phyloP scores from a whole-genome alignment of 2,888 invertebrate genomes.

The Mythimna ferrago region DNA sequence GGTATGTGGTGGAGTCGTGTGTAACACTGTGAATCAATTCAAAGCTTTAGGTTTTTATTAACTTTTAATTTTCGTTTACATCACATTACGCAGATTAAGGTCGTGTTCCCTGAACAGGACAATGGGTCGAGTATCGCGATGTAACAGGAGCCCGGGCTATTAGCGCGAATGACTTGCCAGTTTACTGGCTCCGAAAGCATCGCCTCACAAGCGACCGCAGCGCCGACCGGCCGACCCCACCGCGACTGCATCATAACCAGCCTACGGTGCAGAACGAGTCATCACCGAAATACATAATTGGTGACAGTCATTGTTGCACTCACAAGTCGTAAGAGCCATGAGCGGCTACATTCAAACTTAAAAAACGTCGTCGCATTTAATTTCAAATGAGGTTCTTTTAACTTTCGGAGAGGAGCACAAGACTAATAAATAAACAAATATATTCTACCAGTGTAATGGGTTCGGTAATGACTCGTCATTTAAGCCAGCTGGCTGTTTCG shows the following conservation, averaged over 20 bases:
- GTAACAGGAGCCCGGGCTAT: conserved; percentile 80
- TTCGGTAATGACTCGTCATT: conserved; percentile 75
- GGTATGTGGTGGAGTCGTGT: no score
- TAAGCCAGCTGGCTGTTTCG: conserved; percentile 71
- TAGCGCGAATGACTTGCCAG: conserved; percentile 84
- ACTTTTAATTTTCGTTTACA: conserved; percentile 46
- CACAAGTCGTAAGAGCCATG: conserved; percentile 14
- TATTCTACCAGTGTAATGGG: conserved; percentile 76
- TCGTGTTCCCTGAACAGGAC: conserved; percentile 65
- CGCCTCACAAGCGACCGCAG: conserved; percentile 59
- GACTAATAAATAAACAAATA: conserved; percentile 79
- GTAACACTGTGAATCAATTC: not conserved
- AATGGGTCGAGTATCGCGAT: conserved; percentile 68
- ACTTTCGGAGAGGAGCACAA: conserved; percentile 53
- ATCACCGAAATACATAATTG: conserved; percentile 55
- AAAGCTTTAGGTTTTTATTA: conserved; percentile 9
- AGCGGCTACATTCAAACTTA: conserved; percentile 27
- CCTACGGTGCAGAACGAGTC: conserved; percentile 33
- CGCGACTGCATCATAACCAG: conserved; percentile 71
- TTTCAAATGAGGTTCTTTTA: conserved; percentile 56
- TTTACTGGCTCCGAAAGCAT: conserved; percentile 73
- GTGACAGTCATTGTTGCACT: conserved; percentile 43
- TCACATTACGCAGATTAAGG: conserved; percentile 63
- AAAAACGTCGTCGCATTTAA: conserved; percentile 46
- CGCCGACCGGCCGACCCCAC: conserved; percentile 61